Evolutionary conservation across 2,797 vertebrate genomes (phyloP), one percentile per base, ranked within the genome.

Genomic region (Silurus lanzhouensis): DNA sequence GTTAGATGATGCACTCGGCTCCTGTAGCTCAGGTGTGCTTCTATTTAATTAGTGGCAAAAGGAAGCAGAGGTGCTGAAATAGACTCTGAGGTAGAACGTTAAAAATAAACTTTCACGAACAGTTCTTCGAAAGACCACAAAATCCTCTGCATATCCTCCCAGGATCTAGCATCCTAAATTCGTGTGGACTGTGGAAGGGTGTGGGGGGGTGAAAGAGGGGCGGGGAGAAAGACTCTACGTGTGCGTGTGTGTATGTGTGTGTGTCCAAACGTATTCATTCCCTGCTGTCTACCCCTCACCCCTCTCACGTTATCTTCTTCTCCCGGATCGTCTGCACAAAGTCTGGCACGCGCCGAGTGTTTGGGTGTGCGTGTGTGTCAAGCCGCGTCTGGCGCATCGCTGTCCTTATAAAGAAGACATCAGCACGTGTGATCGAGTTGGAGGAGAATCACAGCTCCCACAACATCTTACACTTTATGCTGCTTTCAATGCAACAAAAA

Each of bases 291-390:
- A 31, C 63, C 87, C 87, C 82, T 83, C 60, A 74, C 76, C 85
- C 27, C 89, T 91, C 85, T 91, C 85, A 70, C 87, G 74, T 87
- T 25, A 86, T 84, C 90, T 79, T 89, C 74, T 76, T 88, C 77
- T 78, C 82, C 88, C 84, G 72, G 87, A 86, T 84, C 88, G 83
- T 66, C 78, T 66, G 48, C 82, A 83, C 61, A 79, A 80, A 83
- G 70, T 84, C 86, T 71, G 84, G 76, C 63, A 82, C 67, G 84
- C 72, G 75, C 83, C 67, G 80, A 58, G 22, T 52, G 48, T 67
- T 12, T 27, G 25, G 13, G 13, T 48, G 38, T 44, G 70, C 20
- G 38, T 76, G 75, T 38, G 57, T 71, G 71, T 15, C 44, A 27
- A 55, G 48, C 22, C 78, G 57, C 31, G 27, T 77, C 31, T 61